Evolutionary conservation across 1,140 invertebrate genomes (phyloP), one percentile per base, ranked within the genome.

Genomic region (Macrobrachium rosenbergii): DNA sequence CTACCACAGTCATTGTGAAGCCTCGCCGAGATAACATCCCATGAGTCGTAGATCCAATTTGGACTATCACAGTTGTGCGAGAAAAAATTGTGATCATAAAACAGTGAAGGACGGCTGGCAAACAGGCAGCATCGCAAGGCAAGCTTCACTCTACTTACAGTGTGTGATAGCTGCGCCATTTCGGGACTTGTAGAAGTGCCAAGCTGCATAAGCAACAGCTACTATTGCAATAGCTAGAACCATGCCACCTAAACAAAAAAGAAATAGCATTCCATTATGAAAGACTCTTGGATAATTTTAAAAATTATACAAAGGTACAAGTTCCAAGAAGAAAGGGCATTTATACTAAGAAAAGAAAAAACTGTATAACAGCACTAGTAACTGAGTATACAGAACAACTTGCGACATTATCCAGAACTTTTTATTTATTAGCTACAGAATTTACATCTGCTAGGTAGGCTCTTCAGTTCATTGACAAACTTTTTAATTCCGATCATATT

Each of bases 191-290:
- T 83, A 83, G 82, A 76, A 83, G 59, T 59, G 82, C 67, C 67
- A 76, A 43, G 82, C 82, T 75, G 82, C 82, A 43, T 83, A 83
- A 23, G 72, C 82, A 45, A 83, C 82, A 62, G 82, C 82, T 58
- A 83, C 8, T 21, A 83, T 73, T 7, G 52, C 82, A 8, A 83
- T 37, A 19, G 82, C 82, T n/a, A 83, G 37, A n/a, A 83, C 59
- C 21, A 83, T 75, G 12, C 82, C 82, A 83, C 82, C 82, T 83
- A 21, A 58, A 28, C 28, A 23, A n/a, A 45, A 60, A 43, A 82
- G 16, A 69, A 58, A 23, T 59, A 2, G n/a, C 21, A 60, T 21
- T 16, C 5, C 17, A 16, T n/a, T 79, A 60, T 23, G 52, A 58
- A 79, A 12, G 16, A 21, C n/a, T 58, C 0, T 59, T 17, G 2